Base-by-base conservation (phyloP, 1,140 invertebrate genomes). In the Galendromus occidentalis region DNA sequence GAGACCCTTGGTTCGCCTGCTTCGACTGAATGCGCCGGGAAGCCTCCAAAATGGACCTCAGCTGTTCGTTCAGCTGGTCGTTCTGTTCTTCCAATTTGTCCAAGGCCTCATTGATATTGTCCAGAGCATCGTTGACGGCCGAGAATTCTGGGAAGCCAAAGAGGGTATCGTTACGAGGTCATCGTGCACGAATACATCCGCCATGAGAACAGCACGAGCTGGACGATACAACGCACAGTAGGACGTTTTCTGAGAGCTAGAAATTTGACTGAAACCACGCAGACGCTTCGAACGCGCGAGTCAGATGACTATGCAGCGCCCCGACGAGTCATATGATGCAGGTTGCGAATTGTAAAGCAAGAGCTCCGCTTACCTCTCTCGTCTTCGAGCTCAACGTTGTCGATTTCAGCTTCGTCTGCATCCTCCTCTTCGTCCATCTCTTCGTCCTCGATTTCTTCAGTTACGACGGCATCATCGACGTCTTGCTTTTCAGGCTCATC, bases 61-160 rank as follows among this genome's bases (percentile, higher is more conserved):
- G 51, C 22, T 59, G 51, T 59, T 59, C 51, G 51, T 59, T 59
- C 14, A 59, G 51, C 20, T 59, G 51, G 51, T 59, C 51, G 22
- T 59, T 59, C 22, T 59, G 51, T 22, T 59, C 51, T 9, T 59
- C 51, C 14, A 59, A 33, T 33, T 59, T 59, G 33, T 59, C 51
- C 22, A 59, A 22, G 25, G 51, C 51, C 12, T 59, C 25, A 22
- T 22, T 59, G 51, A 59, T 59, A 9, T 59, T 59, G 51, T 59
- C 51, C 51, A 59, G 51, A 59, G 51, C 51, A 22, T 59, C 51
- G 51, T 59, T 59, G 12, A 59, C 51, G 12, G 51, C 33, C 14
- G 51, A 59, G 25, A 59, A 29, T 59, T 59, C 51, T 59, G 51
- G 33, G 25, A 59, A 17, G 25, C 17, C 5, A 59, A 33, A 1